Conservation (phyloP, 2,888 invertebrate genomes). For the Macrosiphum euphorbiae region DNA sequence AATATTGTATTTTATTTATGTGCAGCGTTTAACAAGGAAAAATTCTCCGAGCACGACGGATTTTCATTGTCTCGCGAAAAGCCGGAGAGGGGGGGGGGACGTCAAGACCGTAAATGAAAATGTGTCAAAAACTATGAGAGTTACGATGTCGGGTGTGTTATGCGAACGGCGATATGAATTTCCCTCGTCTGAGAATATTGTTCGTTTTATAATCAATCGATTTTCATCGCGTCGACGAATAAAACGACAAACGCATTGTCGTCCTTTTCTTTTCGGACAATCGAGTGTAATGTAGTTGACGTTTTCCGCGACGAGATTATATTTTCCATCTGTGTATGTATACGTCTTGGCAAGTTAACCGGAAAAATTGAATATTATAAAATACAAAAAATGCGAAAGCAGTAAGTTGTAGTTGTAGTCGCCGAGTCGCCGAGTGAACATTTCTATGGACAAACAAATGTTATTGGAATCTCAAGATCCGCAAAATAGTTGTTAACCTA, state of each 20-base stretch:
- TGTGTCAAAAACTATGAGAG: background rate
- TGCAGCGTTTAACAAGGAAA: background rate
- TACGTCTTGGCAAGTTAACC: background rate
- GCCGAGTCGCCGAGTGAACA: background rate
- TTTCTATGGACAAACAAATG: background rate
- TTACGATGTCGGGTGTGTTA: background rate
- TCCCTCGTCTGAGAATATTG: background rate
- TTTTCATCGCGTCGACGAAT: background rate
- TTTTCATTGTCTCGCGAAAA: background rate
- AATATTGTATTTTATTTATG: too few relatives aligned
- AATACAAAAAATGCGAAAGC: background rate
- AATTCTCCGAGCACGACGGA: background rate
- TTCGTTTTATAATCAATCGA: constrained; percentile 6
- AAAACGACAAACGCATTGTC: background rate
- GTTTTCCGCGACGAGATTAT: background rate
- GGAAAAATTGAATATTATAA: background rate
- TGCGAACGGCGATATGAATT: background rate
- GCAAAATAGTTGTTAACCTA: background rate
- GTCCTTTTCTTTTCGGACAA: background rate
- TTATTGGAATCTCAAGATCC: background rate
- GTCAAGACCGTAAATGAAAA: background rate
- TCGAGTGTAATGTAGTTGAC: background rate
- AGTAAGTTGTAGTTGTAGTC: background rate
- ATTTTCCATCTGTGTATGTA: background rate
- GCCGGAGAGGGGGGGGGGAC: background rate